phyloP scores from a whole-genome alignment of 2,113 vertebrate species.

The Beaufortia kweichowensis region DNA sequence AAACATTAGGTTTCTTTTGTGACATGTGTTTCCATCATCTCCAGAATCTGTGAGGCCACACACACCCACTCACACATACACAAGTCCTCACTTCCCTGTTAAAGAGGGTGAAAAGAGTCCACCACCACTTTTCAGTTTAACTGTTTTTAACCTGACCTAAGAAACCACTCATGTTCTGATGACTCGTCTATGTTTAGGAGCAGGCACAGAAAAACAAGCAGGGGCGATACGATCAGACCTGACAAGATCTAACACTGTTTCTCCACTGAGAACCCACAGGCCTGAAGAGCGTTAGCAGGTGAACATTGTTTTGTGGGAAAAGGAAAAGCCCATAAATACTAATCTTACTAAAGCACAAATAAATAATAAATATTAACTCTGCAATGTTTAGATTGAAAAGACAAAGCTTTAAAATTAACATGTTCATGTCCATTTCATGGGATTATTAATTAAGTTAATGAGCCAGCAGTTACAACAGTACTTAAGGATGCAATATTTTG shows the following conservation, averaged over 20 bases:
- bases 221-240: conserved; percentile 51
- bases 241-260: conserved; percentile 59
- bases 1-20: conserved; percentile 77
- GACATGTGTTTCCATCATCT: conserved; percentile 73
- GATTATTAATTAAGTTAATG: neutral
- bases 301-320: conserved; percentile 6
- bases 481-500: neutral
- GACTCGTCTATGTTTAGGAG: conserved; percentile 56
- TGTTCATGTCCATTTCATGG: too few species aligned
- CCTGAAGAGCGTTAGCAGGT: conserved; percentile 61
- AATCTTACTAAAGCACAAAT: neutral
- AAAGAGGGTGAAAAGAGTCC: conserved; percentile 32
- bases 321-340: neutral
- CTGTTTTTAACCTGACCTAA: conserved; percentile 60
- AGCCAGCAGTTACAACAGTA: neutral
- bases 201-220: conserved; percentile 61
- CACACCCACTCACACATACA: neutral
- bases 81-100: neutral
- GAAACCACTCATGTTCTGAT: conserved; percentile 47
- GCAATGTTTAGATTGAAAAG: neutral
- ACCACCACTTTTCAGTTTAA: conserved; percentile 61
- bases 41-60: conserved; percentile 26
- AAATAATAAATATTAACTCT: neutral
- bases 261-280: conserved; percentile 55
- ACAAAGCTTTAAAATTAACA: too few species aligned